Base-by-base conservation (phyloP, 2,797 vertebrate genomes). In the Hypotaenidia okinawae region DNA sequence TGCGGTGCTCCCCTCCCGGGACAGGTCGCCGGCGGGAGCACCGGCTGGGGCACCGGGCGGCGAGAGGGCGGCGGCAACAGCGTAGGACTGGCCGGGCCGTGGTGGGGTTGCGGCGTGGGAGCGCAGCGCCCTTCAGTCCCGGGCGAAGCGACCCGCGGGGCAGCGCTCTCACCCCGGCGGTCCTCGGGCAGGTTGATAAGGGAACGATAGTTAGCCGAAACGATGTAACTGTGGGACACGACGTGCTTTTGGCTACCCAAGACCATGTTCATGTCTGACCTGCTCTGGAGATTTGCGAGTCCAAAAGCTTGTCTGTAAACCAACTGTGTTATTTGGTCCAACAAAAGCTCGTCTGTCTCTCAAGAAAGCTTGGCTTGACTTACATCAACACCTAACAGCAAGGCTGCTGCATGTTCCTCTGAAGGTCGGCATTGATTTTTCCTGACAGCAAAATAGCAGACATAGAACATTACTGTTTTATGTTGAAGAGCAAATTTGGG, bases 371-470 rank as follows among this genome's bases (percentile, higher is more conserved):
- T 59, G 61, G 9, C 52, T 82, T 57, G 75, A 41, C 51, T 78
- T 54, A 84, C 83, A 55, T 80, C 67, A 11, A 68, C 82, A 45
- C 30, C 74, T 51, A 54, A 69, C 54, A 76, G 3, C 32, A 51
- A 62, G 39, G 68, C 64, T 85, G 13, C 54, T 70, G 3, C 35
- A 75, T n/a, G 39, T 51, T 70, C 54, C 67, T 89, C 47, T 85
- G 85, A 93, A 94, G 76, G 61, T 70, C 45, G 41, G 37, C 74
- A 69, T 32, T 80, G 92, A 93, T 93, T 90, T 95, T 80, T 93
- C 33, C 74, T 92, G 68, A 47, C 72, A 57, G 79, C 41, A 61
- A 81, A 96, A 81, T 18, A 82, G 75, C 51, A 66, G 61, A 54
- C 45, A 88, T 87, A 78, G 28, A 75, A 47, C 41, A 11, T 54